Evolutionary conservation across 2,888 invertebrate species (phyloP).

Genomic region (Meganola albula): DNA sequence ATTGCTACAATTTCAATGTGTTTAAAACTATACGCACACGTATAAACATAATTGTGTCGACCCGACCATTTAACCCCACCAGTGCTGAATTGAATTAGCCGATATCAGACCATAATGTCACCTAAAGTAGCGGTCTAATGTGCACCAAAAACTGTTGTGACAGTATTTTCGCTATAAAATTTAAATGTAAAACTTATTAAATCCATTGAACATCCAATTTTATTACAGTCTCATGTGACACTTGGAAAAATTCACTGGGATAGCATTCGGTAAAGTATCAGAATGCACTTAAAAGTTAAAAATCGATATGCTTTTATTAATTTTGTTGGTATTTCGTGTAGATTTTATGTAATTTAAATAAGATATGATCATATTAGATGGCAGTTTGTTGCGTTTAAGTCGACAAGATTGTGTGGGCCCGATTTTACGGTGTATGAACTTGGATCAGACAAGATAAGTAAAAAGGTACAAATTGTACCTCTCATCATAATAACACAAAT

Average conservation of each 20-base stretch:
- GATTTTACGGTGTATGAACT: conserved; percentile 6
- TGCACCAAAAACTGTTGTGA: conserved; percentile 35
- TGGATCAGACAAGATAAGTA: too few species aligned
- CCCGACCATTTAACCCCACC: conserved; percentile 35
- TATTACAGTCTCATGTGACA: conserved; percentile 40
- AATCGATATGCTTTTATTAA: conserved; percentile 17
- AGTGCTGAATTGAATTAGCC: conserved; percentile 42
- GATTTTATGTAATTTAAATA: conserved; percentile 17
- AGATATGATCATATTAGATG: conserved; percentile 11
- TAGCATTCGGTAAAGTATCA: conserved; percentile 9
- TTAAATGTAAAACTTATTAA: conserved; percentile 36
- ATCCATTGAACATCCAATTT: conserved; percentile 34
- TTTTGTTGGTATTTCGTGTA: conserved; percentile 13
- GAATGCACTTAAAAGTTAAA: conserved; percentile 10
- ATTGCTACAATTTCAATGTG: too few species aligned
- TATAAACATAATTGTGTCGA: conserved; percentile 27
- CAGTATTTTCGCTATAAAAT: conserved; percentile 37
- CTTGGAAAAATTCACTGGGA: conserved; percentile 6
- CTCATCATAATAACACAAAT: too few species aligned
- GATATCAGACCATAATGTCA: conserved; percentile 43
- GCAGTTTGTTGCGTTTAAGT: conserved; percentile 11
- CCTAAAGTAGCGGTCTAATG: conserved; percentile 52
- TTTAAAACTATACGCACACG: conserved; percentile 1
- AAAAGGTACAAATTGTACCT: too few species aligned
- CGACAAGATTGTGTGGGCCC: conserved; percentile 8